phyloP scores from a whole-genome alignment of 2,113 vertebrate species.

The Axis porcinus region DNA sequence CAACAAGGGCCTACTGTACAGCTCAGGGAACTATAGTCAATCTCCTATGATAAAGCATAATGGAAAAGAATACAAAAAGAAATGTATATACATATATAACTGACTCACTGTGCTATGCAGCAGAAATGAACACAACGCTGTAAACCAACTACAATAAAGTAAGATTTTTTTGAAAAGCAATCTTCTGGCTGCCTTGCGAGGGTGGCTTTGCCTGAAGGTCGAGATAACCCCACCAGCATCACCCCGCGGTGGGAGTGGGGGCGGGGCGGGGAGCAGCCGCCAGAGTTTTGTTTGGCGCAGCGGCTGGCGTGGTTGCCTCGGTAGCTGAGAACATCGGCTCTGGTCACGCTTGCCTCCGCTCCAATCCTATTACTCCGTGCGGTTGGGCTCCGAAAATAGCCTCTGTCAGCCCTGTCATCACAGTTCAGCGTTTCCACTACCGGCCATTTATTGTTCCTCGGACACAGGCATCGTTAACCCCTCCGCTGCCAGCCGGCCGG shows the following conservation, averaged over 20 bases:
- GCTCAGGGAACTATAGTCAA: background rate
- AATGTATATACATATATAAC: too few species aligned
- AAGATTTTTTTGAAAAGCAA: background rate
- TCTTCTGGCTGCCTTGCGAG: background rate
- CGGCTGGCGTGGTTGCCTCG: slow-evolving; percentile 51
- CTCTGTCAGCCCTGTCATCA: slow-evolving; percentile 46
- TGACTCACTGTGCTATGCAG: background rate
- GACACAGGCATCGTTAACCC: slow-evolving; percentile 50
- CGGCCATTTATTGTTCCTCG: slow-evolving; percentile 26
- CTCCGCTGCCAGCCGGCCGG: background rate
- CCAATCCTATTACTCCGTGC: slow-evolving; percentile 70
- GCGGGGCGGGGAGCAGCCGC: background rate
- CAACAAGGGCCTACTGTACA: background rate
- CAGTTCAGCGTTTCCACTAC: slow-evolving; percentile 40
- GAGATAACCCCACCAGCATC: slow-evolving; percentile 9
- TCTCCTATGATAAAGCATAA: background rate
- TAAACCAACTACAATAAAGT: background rate
- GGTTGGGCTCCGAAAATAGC: slow-evolving; percentile 68
- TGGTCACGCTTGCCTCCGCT: slow-evolving; percentile 64
- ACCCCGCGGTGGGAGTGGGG: background rate
- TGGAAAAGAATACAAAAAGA: background rate
- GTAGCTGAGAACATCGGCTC: slow-evolving; percentile 63
- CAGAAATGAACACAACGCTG: background rate
- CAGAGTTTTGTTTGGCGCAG: slow-evolving; percentile 51
- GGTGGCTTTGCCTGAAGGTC: slow-evolving; percentile 53